Evolutionary conservation across 2,113 vertebrate genomes (phyloP).

Genomic region (Synodontis membranacea): DNA sequence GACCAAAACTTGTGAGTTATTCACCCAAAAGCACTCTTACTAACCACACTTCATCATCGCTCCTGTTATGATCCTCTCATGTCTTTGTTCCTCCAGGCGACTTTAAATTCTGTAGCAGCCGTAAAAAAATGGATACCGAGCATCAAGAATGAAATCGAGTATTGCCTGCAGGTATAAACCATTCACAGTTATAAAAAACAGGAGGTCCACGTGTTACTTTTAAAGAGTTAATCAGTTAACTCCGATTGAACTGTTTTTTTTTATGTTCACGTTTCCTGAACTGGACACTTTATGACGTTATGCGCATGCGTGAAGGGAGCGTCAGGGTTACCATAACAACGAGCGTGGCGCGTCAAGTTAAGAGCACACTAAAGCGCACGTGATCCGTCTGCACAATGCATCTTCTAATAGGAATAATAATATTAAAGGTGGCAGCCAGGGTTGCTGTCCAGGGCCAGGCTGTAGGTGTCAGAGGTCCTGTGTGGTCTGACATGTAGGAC

Average conservation of each 20-base stretch:
- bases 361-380: background rate
- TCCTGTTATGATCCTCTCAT: background rate
- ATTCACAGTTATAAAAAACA: no score
- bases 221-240: background rate
- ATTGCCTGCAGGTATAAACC: slow-evolving; percentile 71
- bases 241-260: background rate
- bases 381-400: no score
- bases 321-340: background rate
- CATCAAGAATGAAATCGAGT: slow-evolving; percentile 79
- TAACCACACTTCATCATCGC: no score
- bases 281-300: no score
- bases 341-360: background rate
- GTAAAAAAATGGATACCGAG: slow-evolving; percentile 80
- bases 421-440: background rate
- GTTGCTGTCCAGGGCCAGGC: no score
- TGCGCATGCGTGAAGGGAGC: background rate
- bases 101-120: slow-evolving; percentile 68
- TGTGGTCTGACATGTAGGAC: background rate
- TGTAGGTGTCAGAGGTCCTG: background rate
- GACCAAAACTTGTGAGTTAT: slow-evolving; percentile 75
- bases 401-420: background rate
- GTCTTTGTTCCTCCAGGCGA: slow-evolving; percentile 58
- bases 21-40: background rate
- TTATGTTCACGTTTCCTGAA: background rate
- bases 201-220: background rate